A percentile compares a stretch with the other conserved stretches of the same genome.
Conservation (phyloP, 2,113 vertebrate species). For the Pygoscelis adeliae region DNA sequence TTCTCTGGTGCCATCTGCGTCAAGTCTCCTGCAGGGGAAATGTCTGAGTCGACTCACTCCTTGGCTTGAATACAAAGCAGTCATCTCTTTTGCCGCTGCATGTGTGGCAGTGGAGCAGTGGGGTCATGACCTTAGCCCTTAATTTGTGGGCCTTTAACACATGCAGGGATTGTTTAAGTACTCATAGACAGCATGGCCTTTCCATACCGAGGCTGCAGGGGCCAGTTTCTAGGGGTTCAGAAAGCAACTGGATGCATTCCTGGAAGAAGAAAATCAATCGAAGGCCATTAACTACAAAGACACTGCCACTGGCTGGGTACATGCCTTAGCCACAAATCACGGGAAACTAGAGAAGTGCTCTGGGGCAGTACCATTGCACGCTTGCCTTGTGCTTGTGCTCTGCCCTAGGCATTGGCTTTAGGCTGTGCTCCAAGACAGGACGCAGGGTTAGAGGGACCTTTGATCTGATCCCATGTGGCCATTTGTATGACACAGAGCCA, state of each 20-base stretch:
- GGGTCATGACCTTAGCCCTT: constrained; percentile 20
- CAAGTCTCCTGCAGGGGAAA: not conserved
- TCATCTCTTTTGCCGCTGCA: not conserved
- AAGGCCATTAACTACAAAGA: constrained; percentile 45
- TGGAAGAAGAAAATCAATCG: constrained; percentile 31
- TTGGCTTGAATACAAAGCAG: constrained; percentile 36
- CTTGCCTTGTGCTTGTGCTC: not conserved
- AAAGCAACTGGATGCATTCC: not conserved
- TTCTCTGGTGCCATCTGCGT: not conserved
- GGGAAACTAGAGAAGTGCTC: not conserved
- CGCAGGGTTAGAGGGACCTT: not conserved
- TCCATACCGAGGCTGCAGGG: not conserved
- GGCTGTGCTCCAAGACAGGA: not conserved
- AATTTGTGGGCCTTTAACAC: constrained; percentile 32
- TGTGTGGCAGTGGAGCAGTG: not conserved
- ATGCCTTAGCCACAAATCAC: not conserved
- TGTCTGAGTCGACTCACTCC: not conserved
- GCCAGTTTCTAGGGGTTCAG: not conserved
- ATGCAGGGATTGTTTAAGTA: constrained; percentile 39
- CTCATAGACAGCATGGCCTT: not conserved
- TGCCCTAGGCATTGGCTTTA: not conserved
- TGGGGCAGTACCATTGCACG: not conserved
- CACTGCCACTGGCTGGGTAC: not conserved
- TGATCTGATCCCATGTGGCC: not conserved
- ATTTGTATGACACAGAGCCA: not conserved